Evolutionary conservation across 2,888 invertebrate species (phyloP).

Genomic region (Pemphredon lugubris): DNA sequence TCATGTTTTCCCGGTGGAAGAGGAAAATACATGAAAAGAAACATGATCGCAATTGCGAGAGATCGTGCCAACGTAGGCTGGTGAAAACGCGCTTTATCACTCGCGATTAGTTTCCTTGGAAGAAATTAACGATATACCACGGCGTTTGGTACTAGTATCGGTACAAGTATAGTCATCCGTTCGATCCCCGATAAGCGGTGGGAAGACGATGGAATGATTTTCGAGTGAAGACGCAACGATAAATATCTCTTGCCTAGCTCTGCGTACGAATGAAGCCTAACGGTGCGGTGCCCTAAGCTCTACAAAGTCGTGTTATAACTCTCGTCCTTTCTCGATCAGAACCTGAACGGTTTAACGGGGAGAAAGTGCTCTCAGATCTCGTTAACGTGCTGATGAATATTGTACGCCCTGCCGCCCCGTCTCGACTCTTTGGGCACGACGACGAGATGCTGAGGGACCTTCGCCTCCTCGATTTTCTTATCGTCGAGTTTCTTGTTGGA

Average conservation of each 20-base stretch:
- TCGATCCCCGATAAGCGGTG: neutral
- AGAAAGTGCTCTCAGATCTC: constrained; percentile 69
- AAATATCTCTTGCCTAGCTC: constrained; percentile 30
- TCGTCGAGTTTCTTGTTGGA: constrained; percentile 36
- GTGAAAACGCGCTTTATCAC: neutral
- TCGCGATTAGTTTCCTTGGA: constrained; percentile 3
- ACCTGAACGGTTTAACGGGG: constrained; percentile 3
- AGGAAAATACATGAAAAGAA: constrained; percentile 7
- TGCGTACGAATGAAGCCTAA: constrained; percentile 41
- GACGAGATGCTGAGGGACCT: constrained; percentile 60
- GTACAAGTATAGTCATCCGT: neutral
- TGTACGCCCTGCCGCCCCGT: constrained; percentile 78
- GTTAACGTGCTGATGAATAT: constrained; percentile 79
- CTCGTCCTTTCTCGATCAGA: constrained; percentile 22
- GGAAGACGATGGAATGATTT: neutral
- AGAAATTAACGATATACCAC: constrained; percentile 14
- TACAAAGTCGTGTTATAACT: constrained; percentile 37
- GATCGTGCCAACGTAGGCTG: constrained; percentile 53
- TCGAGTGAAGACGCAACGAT: constrained; percentile 8
- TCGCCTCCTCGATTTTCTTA: constrained; percentile 34
- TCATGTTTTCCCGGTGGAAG: no score
- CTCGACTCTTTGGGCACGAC: constrained; percentile 77
- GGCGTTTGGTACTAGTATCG: neutral
- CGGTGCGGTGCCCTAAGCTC: constrained; percentile 51
- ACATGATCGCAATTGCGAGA: constrained; percentile 55